These are phyloP conservation scores for Schizothorax lantsangensis DNA, from an alignment of 2,797 vertebrate species.

Conservation along the genomic window DNA sequence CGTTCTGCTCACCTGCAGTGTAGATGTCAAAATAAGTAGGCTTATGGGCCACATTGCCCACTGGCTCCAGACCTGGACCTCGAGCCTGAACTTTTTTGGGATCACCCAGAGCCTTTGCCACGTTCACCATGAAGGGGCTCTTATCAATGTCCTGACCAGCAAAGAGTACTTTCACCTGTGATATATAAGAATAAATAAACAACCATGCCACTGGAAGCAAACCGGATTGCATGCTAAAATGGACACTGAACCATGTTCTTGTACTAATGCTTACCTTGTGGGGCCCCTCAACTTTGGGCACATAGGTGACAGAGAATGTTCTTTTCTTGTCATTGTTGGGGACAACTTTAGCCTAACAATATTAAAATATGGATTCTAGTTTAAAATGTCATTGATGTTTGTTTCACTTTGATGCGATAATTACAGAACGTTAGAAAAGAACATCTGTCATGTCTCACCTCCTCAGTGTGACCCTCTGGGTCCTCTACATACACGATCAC, in stretches of 20 bases:
- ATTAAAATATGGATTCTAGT: not conserved
- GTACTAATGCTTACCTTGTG: slow-evolving; percentile 84
- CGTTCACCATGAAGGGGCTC: slow-evolving; percentile 91
- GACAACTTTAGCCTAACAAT: slow-evolving; percentile 89
- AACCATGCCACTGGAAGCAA: not conserved
- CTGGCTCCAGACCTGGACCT: slow-evolving; percentile 90
- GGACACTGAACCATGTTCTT: not conserved
- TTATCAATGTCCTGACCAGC: slow-evolving; percentile 94
- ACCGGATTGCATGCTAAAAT: not conserved
- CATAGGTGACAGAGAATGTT: slow-evolving; percentile 89
- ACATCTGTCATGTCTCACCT: slow-evolving; percentile 74
- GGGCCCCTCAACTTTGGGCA: slow-evolving; percentile 92
- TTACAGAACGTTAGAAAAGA: not conserved
- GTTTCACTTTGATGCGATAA: not conserved
- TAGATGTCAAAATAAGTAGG: slow-evolving; percentile 98
- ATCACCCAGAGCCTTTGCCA: slow-evolving; percentile 88
- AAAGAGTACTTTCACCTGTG: slow-evolving; percentile 94
- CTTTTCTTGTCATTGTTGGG: slow-evolving; percentile 91
- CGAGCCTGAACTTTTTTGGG: slow-evolving; percentile 92
- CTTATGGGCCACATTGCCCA: slow-evolving; percentile 92
- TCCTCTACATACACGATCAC: slow-evolving; percentile 96
- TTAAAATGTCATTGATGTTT: not conserved
- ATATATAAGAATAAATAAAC: slow-evolving; percentile 2
- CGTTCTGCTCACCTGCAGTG: slow-evolving; percentile 86
- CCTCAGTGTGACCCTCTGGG: slow-evolving; percentile 94